phyloP scores from a whole-genome alignment of 2,888 invertebrate species.

The Tetragonisca angustula region DNA sequence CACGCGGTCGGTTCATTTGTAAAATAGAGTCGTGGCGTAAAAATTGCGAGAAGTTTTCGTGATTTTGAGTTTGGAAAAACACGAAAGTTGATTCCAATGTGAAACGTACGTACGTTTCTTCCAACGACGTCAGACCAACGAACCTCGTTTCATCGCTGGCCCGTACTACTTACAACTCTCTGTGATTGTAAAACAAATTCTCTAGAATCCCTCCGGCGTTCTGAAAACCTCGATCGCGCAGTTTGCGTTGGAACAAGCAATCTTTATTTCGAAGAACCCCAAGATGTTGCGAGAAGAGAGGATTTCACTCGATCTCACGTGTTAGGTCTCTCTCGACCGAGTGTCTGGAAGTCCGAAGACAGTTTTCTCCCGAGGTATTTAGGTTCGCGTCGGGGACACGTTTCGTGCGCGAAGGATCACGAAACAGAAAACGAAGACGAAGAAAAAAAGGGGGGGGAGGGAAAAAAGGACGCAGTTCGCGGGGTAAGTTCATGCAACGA shows the following conservation, averaged over 20 bases:
- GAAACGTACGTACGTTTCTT: neutral
- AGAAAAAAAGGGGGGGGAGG: too few relatives aligned
- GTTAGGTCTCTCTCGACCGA: too few relatives aligned
- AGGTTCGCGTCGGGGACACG: conserved; percentile 36
- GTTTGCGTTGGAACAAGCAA: too few relatives aligned
- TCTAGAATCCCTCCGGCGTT: too few relatives aligned
- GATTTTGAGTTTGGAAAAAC: neutral
- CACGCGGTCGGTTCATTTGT: neutral
- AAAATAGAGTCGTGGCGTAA: neutral
- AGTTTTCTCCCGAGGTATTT: conserved; percentile 22
- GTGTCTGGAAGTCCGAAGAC: neutral
- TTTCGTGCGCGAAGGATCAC: neutral
- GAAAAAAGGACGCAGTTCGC: conserved; percentile 51
- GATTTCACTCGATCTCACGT: neutral
- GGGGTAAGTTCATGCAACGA: conserved; percentile 61
- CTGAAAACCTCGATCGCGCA: too few relatives aligned
- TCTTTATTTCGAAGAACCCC: neutral
- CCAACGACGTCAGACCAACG: fast-evolving
- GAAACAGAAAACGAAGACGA: neutral
- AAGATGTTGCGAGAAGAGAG: neutral
- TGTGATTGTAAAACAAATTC: too few relatives aligned
- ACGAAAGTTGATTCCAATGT: neutral
- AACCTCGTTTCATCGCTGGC: neutral
- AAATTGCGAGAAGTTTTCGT: neutral
- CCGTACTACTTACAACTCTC: neutral